Conservation (phyloP, 2,888 invertebrate species). For the Allolobophora icterica region DNA sequence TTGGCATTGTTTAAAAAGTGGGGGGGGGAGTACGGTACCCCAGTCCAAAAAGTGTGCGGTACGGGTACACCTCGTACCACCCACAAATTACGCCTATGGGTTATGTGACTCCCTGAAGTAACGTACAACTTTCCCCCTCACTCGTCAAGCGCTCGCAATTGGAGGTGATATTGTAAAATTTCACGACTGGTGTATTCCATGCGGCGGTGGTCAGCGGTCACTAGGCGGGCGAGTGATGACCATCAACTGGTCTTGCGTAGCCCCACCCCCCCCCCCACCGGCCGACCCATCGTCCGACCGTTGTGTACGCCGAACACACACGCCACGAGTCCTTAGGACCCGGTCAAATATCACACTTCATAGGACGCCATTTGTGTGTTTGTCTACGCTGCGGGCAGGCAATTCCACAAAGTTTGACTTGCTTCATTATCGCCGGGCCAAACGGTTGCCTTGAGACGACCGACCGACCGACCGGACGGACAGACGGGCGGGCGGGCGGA, state of each 20-base stretch:
- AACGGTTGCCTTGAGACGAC: constrained; percentile 24
- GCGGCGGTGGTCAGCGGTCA: neutral
- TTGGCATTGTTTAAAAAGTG: no score
- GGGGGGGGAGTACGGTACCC: no score
- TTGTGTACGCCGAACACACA: constrained; percentile 19
- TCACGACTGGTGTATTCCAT: neutral
- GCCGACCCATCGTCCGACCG: constrained; percentile 22
- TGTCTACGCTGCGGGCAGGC: constrained; percentile 17
- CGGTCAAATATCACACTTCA: constrained; percentile 27
- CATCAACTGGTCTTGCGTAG: neutral
- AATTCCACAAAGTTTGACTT: constrained; percentile 26
- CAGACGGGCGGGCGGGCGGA: neutral
- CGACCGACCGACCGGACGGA: constrained; percentile 20
- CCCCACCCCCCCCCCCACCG: neutral
- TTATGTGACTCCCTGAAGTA: no score
- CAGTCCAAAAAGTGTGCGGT: no score
- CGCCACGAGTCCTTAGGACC: constrained; percentile 13
- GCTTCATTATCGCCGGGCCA: constrained; percentile 23
- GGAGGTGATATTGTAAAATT: constrained; percentile 12
- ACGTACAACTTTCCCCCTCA: neutral
- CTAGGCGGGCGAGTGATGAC: neutral
- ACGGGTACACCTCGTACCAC: no score
- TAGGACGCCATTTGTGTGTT: constrained; percentile 26
- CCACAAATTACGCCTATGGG: no score
- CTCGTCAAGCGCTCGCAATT: neutral